Evolutionary conservation across 2,797 vertebrate genomes (phyloP).

Genomic region (Moxostoma hubbsi): DNA sequence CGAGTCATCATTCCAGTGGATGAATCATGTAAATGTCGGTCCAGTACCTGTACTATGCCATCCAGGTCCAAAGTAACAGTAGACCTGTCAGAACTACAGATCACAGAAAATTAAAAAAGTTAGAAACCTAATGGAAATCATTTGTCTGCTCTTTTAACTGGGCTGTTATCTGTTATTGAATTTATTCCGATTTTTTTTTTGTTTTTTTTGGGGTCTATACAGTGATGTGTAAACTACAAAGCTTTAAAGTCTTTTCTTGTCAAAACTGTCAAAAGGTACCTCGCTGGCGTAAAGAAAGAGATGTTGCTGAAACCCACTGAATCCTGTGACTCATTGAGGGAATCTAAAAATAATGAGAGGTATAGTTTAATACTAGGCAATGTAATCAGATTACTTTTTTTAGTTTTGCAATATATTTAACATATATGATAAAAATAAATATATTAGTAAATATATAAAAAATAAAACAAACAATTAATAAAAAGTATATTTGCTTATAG

Average conservation of each 20-base stretch:
- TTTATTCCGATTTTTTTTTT: background rate
- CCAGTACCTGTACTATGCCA: constrained; percentile 95
- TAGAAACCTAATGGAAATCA: background rate
- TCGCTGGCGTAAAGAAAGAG: constrained; percentile 79
- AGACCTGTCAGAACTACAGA: constrained; percentile 75
- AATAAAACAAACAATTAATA: background rate
- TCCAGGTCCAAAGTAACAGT: constrained; percentile 91
- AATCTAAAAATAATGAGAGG: constrained; percentile 58
- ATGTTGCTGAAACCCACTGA: constrained; percentile 81
- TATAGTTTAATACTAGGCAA: background rate
- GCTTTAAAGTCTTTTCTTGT: background rate
- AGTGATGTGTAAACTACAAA: too few relatives aligned
- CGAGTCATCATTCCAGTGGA: constrained; percentile 98
- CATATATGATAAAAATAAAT: background rate
- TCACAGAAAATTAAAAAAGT: background rate
- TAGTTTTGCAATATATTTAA: background rate
- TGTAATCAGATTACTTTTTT: background rate
- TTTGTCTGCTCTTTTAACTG: too few relatives aligned
- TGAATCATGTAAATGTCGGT: constrained; percentile 90
- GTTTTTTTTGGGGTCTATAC: too few relatives aligned
- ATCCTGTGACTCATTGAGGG: constrained; percentile 79
- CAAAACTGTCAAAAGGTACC: constrained; percentile 46
- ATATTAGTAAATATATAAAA: background rate
- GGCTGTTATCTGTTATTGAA: background rate
- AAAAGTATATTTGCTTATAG: background rate